Conservation (phyloP, 1,140 invertebrate genomes). For the Elymnias hypermnestra region DNA sequence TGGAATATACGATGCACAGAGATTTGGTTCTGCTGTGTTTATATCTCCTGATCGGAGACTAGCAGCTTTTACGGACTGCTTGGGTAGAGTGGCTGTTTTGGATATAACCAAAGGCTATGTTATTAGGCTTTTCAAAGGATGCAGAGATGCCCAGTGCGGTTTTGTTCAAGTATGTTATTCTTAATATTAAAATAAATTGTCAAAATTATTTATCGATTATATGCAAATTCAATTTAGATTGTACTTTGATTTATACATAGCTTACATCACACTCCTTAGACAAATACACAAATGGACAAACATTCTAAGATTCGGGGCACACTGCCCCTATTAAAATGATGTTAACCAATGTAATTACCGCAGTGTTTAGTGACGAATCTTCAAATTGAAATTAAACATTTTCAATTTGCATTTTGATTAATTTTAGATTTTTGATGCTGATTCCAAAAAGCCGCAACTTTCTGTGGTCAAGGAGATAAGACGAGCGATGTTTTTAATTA, state of each 20-base stretch:
- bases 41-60: slow-evolving; percentile 88
- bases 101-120: slow-evolving; percentile 88
- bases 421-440: slow-evolving; percentile 60
- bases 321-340: no score
- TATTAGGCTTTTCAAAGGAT: slow-evolving; percentile 95
- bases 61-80: slow-evolving; percentile 88
- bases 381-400: no score
- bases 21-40: slow-evolving; percentile 83
- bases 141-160: slow-evolving; percentile 93
- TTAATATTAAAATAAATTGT: background rate
- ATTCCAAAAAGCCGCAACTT: slow-evolving; percentile 60
- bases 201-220: no score
- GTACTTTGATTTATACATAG: no score
- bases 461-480: slow-evolving; percentile 53
- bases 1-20: slow-evolving; percentile 88
- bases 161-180: slow-evolving; percentile 84
- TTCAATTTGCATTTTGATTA: no score
- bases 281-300: no score
- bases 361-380: no score
- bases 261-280: no score
- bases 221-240: no score
- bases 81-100: slow-evolving; percentile 90
- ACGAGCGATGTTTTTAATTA: slow-evolving; percentile 58
- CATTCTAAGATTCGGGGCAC: no score
- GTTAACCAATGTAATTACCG: no score